A percentile compares a stretch with the other conserved stretches of the same genome.
Evolutionary conservation across 2,797 vertebrate species (phyloP).

Genomic region (Synaphobranchus kaupii): DNA sequence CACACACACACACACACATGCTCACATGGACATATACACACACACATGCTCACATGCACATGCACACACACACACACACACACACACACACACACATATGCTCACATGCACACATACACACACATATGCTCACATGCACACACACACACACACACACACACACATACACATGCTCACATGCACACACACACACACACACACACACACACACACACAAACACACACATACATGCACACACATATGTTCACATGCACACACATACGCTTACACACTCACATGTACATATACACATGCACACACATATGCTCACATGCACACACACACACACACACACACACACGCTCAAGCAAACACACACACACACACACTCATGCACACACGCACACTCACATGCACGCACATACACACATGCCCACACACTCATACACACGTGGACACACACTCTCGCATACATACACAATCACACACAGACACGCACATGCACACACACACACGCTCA

Average conservation of each 20-base stretch:
- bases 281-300: background rate
- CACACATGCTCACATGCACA: background rate
- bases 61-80: background rate
- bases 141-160: slow-evolving; percentile 27
- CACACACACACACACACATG: background rate
- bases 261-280: background rate
- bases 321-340: background rate
- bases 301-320: background rate
- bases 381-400: slow-evolving; percentile 28
- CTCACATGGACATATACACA: background rate
- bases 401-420: slow-evolving; percentile 31
- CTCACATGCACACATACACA: too few species aligned
- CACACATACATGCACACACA: background rate
- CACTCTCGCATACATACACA: slow-evolving; percentile 19
- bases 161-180: slow-evolving; percentile 47
- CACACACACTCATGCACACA: slow-evolving; percentile 31
- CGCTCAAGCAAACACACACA: slow-evolving; percentile 37
- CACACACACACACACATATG: background rate
- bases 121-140: too few species aligned
- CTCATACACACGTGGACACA: background rate
- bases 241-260: background rate
- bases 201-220: background rate
- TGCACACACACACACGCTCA: background rate
- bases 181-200: slow-evolving; percentile 21
- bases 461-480: background rate